Conservation (phyloP, 2,797 vertebrate species). For the Protosalanx chinensis region DNA sequence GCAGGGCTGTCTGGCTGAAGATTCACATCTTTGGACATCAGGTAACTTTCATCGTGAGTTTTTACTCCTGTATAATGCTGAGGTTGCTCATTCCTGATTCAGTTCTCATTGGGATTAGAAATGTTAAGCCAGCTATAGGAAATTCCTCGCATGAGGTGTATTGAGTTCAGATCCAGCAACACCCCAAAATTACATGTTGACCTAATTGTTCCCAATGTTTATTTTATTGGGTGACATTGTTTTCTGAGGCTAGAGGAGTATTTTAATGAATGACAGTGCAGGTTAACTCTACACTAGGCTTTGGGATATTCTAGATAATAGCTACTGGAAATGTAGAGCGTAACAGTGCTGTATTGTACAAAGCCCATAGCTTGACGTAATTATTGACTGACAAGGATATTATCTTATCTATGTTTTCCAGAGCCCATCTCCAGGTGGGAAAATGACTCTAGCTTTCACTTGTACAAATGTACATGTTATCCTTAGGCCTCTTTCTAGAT, state of each 20-base stretch:
- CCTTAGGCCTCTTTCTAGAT: not conserved
- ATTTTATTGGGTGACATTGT: slow-evolving; percentile 7
- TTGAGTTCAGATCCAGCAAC: slow-evolving; percentile 30
- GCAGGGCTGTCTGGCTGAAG: slow-evolving; percentile 23
- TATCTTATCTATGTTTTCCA: not conserved
- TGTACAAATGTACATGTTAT: not conserved
- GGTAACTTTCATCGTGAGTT: slow-evolving; percentile 45
- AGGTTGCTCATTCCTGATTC: slow-evolving; percentile 16
- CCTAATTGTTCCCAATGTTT: slow-evolving; percentile 37
- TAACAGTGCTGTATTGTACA: too few species aligned
- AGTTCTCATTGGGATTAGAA: slow-evolving; percentile 45
- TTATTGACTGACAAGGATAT: not conserved
- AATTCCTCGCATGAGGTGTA: slow-evolving; percentile 32
- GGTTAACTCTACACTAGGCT: not conserved
- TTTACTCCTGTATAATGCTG: slow-evolving; percentile 33
- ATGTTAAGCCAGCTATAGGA: slow-evolving; percentile 55
- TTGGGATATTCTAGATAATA: not conserved
- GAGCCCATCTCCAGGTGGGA: not conserved
- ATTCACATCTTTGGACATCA: slow-evolving; percentile 40
- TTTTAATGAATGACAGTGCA: not conserved
- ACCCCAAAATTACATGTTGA: not conserved
- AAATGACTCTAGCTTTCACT: not conserved
- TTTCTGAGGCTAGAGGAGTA: slow-evolving; percentile 6
- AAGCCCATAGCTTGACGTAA: not conserved
- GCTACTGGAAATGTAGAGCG: too few species aligned